Base-by-base conservation (phyloP, 2,888 invertebrate genomes). In the Acrocera orbiculus region DNA sequence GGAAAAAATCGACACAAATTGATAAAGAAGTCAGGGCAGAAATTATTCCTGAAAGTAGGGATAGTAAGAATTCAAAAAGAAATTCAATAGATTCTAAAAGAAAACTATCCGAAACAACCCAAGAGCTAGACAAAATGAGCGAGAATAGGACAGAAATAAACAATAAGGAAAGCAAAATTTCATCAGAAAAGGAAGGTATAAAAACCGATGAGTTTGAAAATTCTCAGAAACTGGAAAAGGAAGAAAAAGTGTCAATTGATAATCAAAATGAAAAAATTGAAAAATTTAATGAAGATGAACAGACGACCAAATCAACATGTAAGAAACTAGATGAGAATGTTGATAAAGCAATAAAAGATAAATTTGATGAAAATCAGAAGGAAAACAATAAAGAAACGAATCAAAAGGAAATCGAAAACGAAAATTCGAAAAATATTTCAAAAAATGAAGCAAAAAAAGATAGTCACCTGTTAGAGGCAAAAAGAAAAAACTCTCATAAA, bases 201-300 rank as follows among this genome's bases (percentile, higher is more conserved):
- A n/a, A n/a, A n/a, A n/a, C n/a, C n/a, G n/a, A n/a, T n/a, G n/a
- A n/a, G n/a, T n/a, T n/a, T n/a, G n/a, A n/a, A n/a, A n/a, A n/a
- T n/a, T n/a, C n/a, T n/a, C n/a, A n/a, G 44, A 49, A 36, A 40
- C 39, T 30, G 47, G 46, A 34, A 35, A 41, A 42, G 42, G 15
- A 38, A 8, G 36, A 22, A 20, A 30, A 30, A 14, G 17, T 9
- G 16, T 3, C 20, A 15, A 14, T n/a, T 22, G 15, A 30, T 10
- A 9, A n/a, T 15, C 14, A 20, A 5, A 14, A 11, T 15, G 22
- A 15, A 9, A 14, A 23, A 16, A 5, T n/a, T 16, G 11, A 14
- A 2, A 25, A 24, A 16, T 16, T 32, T 15, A 32, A 25, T 3
- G 13, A 5, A 25, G 32, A 32, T 5, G 25, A 32, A 11, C 8